Conservation (phyloP, 2,888 invertebrate genomes). For the Nipponacmea schrenckii region DNA sequence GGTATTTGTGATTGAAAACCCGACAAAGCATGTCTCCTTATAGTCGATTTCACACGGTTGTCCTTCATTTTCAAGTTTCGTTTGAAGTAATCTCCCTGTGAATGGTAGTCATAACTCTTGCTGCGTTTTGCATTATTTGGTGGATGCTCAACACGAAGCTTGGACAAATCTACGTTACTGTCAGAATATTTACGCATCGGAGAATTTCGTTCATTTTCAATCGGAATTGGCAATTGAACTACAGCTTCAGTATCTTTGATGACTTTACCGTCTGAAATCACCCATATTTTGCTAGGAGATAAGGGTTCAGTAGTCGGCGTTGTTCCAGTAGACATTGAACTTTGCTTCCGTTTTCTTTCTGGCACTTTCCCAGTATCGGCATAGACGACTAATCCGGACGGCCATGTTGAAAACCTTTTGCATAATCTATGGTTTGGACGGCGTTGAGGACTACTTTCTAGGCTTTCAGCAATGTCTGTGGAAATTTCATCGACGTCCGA, state of each 20-base stretch:
- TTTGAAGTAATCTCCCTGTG: slow-evolving; percentile 34
- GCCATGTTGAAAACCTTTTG: slow-evolving; percentile 7
- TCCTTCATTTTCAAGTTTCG: slow-evolving; percentile 40
- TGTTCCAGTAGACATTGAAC: slow-evolving; percentile 10
- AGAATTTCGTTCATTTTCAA: background rate
- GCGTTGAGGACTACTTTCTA: slow-evolving; percentile 9
- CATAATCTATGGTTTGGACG: slow-evolving; percentile 16
- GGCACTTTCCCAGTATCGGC: slow-evolving; percentile 6
- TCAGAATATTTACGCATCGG: slow-evolving; percentile 21
- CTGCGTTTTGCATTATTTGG: slow-evolving; percentile 15
- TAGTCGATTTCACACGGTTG: slow-evolving; percentile 53
- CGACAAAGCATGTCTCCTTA: slow-evolving; percentile 52
- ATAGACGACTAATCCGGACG: slow-evolving; percentile 13
- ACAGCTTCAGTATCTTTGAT: background rate
- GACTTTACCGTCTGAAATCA: slow-evolving; percentile 17
- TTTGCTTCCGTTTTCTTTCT: slow-evolving; percentile 7
- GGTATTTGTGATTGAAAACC: slow-evolving; percentile 40
- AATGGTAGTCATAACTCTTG: slow-evolving; percentile 26
- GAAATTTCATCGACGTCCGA: slow-evolving; percentile 13
- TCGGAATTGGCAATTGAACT: background rate
- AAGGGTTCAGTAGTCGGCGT: slow-evolving; percentile 23
- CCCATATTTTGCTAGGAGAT: slow-evolving; percentile 21
- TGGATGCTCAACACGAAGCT: background rate
- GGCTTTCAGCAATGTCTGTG: slow-evolving; percentile 8
- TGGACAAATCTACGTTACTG: slow-evolving; percentile 11